Conservation (phyloP, 37 sponge, comb jelly and placozoan genomes). For the Petrosia ficiformis region DNA sequence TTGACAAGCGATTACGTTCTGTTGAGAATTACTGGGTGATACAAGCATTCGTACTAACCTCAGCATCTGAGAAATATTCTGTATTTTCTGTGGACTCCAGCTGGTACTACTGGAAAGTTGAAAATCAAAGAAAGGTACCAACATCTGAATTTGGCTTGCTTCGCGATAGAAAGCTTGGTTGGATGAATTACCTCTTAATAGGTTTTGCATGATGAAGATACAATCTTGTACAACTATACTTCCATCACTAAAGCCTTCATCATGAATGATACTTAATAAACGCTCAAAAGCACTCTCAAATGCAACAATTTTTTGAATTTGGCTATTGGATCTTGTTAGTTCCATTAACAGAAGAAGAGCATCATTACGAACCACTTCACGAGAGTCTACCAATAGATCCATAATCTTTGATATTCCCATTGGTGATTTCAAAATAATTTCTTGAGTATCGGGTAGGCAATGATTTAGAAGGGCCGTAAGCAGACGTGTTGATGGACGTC, state of each 20-base stretch:
- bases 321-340: slow-evolving; percentile 73
- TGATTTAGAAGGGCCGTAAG: slow-evolving; percentile 53
- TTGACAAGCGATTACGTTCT: slow-evolving; percentile 59
- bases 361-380: slow-evolving; percentile 91
- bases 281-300: slow-evolving; percentile 97
- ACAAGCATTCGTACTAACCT: slow-evolving; percentile 61
- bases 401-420: slow-evolving; percentile 85
- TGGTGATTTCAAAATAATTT: slow-evolving; percentile 62
- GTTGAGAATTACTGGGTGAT: slow-evolving; percentile 62
- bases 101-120: slow-evolving; percentile 6
- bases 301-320: slow-evolving; percentile 93
- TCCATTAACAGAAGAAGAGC: slow-evolving; percentile 72
- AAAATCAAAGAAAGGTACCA: slow-evolving; percentile 64
- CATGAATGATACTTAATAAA: slow-evolving; percentile 59
- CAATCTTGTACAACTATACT: slow-evolving; percentile 92
- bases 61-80: slow-evolving; percentile 52
- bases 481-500: slow-evolving; percentile 68
- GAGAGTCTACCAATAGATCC: slow-evolving; percentile 82
- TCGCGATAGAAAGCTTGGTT: slow-evolving; percentile 94
- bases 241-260: slow-evolving; percentile 90
- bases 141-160: slow-evolving; percentile 56
- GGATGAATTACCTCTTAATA: slow-evolving; percentile 70
- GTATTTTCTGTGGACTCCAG: slow-evolving; percentile 47
- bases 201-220: slow-evolving; percentile 59
- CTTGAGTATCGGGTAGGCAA: slow-evolving; percentile 54